Evolutionary conservation across 2,888 invertebrate genomes (phyloP), one percentile per base, ranked within the genome.

Genomic region (Aradus depressus): DNA sequence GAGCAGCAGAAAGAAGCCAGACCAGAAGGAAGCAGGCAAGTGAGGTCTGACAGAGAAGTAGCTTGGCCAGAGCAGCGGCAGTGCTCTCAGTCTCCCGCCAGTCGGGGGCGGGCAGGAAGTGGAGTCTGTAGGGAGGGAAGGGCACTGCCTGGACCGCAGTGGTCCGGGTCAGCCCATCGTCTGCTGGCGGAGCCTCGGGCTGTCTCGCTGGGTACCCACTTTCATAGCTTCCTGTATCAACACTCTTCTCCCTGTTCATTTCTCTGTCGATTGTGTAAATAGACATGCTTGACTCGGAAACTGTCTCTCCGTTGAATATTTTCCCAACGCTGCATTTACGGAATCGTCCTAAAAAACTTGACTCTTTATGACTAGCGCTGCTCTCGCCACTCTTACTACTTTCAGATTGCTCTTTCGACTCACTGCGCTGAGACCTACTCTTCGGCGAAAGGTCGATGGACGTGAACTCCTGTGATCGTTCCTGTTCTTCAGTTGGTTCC

Each of bases 1-100:
- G 73, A 1, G 80, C 75, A 60, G 80, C 80, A 10, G 76, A 62
- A 12, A 77, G 59, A 1, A 80, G 76, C 81, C 81, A 81, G 8
- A 76, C 62, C 1, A 75, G 62, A 31, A 82, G 68, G 25, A 79
- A 67, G 51, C 74, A 66, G 0, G 73, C 70, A 18, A 83, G 63
- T 16, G 81, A 81, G 55, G 75, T 62, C 62, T 79, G 78, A 56
- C 76, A 75, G 43, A 75, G 63, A 14, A 73, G 57, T 64, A 74
- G 74, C 58, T 77, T 68, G 54, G 76, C 66, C 39, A 75, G 53
- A 10, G 69, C 62, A 56, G 73, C 71, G n/a, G 66, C 69, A 68
- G 66, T 41, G 64, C 60, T 50, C 44, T 66, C 65, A 4, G 67
- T 66, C 53, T 66, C 63, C 49, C 66, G 62, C 58, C 57, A 60